Percentiles rank a stretch among this genome's conserved stretches.
These are phyloP conservation scores for Daboia siamensis DNA, from an alignment of 2,113 vertebrate genomes.

Conservation along the genomic window DNA sequence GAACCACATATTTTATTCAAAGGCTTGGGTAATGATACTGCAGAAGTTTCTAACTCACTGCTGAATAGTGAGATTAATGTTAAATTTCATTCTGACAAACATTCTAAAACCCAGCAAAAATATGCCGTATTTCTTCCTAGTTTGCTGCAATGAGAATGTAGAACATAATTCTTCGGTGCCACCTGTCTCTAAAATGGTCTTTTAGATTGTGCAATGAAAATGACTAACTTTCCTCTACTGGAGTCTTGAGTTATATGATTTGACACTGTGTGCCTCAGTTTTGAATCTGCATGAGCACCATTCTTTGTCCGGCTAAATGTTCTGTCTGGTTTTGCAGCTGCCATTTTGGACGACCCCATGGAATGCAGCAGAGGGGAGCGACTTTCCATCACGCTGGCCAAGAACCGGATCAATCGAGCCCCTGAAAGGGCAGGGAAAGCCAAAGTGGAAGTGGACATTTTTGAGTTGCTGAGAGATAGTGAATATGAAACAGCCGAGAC, in stretches of 20 bases:
- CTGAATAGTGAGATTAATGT: neutral
- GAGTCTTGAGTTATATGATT: slow-evolving; percentile 23
- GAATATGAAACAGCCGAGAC: slow-evolving; percentile 98
- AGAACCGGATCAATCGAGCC: slow-evolving; percentile 90
- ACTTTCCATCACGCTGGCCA: slow-evolving; percentile 95
- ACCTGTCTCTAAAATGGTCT: neutral
- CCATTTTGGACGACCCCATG: slow-evolving; percentile 98
- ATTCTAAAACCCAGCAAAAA: neutral
- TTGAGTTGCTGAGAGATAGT: slow-evolving; percentile 95
- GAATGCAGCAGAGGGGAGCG: slow-evolving; percentile 97
- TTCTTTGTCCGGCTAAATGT: neutral
- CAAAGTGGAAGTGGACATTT: slow-evolving; percentile 94
- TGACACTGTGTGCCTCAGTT: neutral
- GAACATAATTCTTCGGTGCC: neutral
- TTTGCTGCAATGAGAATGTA: slow-evolving; percentile 40
- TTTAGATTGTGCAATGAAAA: slow-evolving; percentile 34
- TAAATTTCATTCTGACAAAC: neutral
- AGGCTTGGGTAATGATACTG: neutral
- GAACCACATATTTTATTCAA: neutral
- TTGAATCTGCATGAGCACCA: neutral
- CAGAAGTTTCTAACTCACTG: neutral
- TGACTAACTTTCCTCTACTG: slow-evolving; percentile 31
- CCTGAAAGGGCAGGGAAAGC: slow-evolving; percentile 89
- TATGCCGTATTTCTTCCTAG: neutral
- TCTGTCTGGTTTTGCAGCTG: slow-evolving; percentile 64